Conservation (phyloP, 2,888 invertebrate genomes). For the Rotaria socialis region DNA sequence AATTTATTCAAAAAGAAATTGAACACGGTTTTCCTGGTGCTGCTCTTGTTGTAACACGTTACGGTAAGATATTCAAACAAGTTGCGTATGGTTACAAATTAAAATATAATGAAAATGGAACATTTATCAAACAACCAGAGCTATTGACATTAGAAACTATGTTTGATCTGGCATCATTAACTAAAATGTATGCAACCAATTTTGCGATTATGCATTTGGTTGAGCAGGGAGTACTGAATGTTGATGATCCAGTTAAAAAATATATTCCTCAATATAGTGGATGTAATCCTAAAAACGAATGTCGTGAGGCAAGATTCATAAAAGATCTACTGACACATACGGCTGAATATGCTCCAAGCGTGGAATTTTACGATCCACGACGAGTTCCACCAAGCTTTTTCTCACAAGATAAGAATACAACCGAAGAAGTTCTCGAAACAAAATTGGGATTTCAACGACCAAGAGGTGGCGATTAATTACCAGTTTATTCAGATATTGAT, state of each 20-base stretch:
- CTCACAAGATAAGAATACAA: not conserved
- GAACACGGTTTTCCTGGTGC: not conserved
- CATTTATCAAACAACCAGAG: not conserved
- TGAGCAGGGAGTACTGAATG: not conserved
- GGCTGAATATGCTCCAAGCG: not conserved
- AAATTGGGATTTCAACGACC: not conserved
- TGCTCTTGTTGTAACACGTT: not conserved
- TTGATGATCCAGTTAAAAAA: not conserved
- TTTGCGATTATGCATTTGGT: not conserved
- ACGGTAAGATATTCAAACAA: not conserved
- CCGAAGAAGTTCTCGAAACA: not conserved
- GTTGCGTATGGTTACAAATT: not conserved
- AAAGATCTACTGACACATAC: slow-evolving; percentile 27
- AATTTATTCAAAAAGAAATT: slow-evolving; percentile 17
- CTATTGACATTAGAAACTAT: not conserved
- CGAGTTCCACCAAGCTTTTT: not conserved
- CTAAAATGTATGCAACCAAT: slow-evolving; percentile 34
- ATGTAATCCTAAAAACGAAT: not conserved
- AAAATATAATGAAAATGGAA: slow-evolving; percentile 3
- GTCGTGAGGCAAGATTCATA: slow-evolving; percentile 5
- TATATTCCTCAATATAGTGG: slow-evolving; percentile 4
- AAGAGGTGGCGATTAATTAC: slow-evolving; percentile 19
- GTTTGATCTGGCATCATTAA: slow-evolving; percentile 32
- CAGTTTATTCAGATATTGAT: slow-evolving; percentile 31
- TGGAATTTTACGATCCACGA: not conserved